Evolutionary conservation across 1,140 invertebrate genomes (phyloP), one percentile per base, ranked within the genome.

Genomic region (Homarus americanus): DNA sequence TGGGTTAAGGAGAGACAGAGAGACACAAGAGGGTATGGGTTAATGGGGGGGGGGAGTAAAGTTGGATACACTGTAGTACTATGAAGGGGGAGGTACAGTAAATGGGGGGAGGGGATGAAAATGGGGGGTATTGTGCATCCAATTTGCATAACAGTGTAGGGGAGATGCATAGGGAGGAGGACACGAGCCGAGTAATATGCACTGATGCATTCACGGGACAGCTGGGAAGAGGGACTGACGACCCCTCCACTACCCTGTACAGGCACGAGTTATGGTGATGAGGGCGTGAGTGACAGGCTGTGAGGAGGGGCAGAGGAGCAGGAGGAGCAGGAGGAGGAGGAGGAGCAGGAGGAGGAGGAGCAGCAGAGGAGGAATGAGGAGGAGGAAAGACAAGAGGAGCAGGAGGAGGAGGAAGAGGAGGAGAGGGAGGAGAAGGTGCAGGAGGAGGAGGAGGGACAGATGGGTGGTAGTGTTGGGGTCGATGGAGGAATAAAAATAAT

Each of bases 81-180:
- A 40, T 63, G 83, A 40, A 49, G 44, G 83, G 38, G 82, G 41
- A 58, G 17, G 53, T 3, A 20, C 24, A 58, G 4, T 15, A 4
- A 58, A 15, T 58, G 53, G 53, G 53, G 10, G 17, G 4, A 15
- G 53, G 53, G 53, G 4, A 58, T 58, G 53, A 58, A n/a, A n/a
- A n/a, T 49, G 44, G 53, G 12, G 12, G 53, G 15, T 58, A 20
- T 15, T 86, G 66, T 76, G 69, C 66, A 36, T 58, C 83, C 83
- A n/a, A 86, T 86, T 86, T 86, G 83, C 83, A 86, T 86, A 86
- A 86, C 83, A 73, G 69, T 85, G 66, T 58, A 72, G 58, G 80
- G 38, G 40, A n/a, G 58, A 28, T n/a, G n/a, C n/a, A n/a, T n/a
- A n/a, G 58, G 58, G 72, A 72, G 34, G 83, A 41, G 63, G 72